Evolutionary conservation across 2,797 vertebrate genomes (phyloP), one percentile per base, ranked within the genome.

Genomic region (Hippocampus kuda): DNA sequence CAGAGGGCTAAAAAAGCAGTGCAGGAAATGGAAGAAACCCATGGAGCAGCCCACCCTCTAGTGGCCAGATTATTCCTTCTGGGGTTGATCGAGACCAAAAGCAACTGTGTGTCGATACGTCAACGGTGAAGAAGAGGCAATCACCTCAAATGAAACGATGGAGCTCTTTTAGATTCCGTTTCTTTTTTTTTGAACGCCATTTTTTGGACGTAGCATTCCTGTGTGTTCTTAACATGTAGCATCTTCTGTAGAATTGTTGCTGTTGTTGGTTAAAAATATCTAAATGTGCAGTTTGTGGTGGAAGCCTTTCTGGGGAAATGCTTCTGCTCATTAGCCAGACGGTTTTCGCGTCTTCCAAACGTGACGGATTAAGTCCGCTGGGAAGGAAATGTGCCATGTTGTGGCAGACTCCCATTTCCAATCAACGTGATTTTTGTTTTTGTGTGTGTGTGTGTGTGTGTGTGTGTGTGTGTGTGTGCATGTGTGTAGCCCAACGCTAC

Each of bases 401-500:
- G 24, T 16, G 56, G 24, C 22, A 24, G 53, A 24, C 53, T 56
- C 53, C 7, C n/a, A 1, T 24, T 12, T 62, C 34, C 8, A 22
- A 62, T 38, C 18, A 18, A 38, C 12, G n/a, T 62, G 20, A n/a
- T n/a, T n/a, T 41, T 62, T 10, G n/a, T 4, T 15, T 64, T 34
- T 73, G n/a, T 77, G 75, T 75, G 67, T 65, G 34, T 38, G 34
- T 61, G 46, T 48, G 34, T 34, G 49, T 73, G 20, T 77, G 75
- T 75, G 67, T 65, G 34, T 34, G 34, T 61, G 46, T 48, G 30
- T 30, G 30, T 30, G 30, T 30, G 30, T 30, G 30, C n/a, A n/a
- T n/a, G n/a, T n/a, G n/a, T 30, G 5, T 77, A 68, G 79, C 73
- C 77, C 26, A 65, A 75, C 53, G 34, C 64, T 73, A 34, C 68